A percentile compares a stretch with the other conserved stretches of the same genome.
phyloP scores from a whole-genome alignment of 2,888 invertebrate species.

The Nemotelus pantherinus region DNA sequence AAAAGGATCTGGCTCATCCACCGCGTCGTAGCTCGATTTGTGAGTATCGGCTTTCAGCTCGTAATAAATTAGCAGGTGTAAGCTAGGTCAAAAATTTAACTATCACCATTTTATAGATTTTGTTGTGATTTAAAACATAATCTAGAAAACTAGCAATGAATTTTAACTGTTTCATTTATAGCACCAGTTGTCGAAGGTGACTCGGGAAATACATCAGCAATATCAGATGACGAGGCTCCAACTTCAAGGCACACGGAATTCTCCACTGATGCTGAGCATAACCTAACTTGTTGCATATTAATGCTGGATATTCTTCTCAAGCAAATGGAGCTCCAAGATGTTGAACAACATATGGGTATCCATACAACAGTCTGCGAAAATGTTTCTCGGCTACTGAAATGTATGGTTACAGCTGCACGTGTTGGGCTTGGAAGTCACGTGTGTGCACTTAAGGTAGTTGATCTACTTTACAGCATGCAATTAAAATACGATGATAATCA shows the following conservation, averaged over 20 bases:
- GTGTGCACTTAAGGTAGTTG: conserved; percentile 66
- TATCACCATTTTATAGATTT: conserved; percentile 5
- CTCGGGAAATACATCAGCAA: conserved; percentile 73
- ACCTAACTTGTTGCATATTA: conserved; percentile 93
- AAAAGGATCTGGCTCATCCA: conserved; percentile 60
- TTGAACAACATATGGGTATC: conserved; percentile 82
- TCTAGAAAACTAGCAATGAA: neutral
- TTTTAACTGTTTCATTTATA: conserved; percentile 54
- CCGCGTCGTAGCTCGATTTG: conserved; percentile 69
- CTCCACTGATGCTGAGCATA: conserved; percentile 76
- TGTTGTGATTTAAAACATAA: neutral
- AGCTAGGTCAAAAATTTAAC: neutral
- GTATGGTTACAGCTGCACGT: conserved; percentile 80
- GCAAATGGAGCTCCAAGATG: conserved; percentile 90
- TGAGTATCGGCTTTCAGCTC: conserved; percentile 59
- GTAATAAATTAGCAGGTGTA: neutral
- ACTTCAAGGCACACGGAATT: conserved; percentile 73
- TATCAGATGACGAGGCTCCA: conserved; percentile 75
- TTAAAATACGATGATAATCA: neutral
- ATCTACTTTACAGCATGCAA: neutral
- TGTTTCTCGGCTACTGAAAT: conserved; percentile 77
- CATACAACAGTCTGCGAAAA: conserved; percentile 79
- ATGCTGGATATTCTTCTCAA: conserved; percentile 95
- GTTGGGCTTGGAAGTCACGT: conserved; percentile 71
- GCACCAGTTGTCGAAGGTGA: conserved; percentile 76